Conservation (phyloP, 1,140 invertebrate genomes). For the Augochlora pura region DNA sequence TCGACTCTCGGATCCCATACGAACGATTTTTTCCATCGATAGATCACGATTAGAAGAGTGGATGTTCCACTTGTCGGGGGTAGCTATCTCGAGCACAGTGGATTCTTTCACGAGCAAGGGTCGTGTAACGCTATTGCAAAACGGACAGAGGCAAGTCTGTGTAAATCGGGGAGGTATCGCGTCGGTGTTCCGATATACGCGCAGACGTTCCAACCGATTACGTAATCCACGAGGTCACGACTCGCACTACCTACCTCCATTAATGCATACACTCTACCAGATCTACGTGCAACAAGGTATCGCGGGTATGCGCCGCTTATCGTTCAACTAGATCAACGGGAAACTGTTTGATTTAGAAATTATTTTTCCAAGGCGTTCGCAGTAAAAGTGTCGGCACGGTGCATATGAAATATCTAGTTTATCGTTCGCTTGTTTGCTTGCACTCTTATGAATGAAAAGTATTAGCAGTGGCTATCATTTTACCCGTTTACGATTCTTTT, state of each 20-base stretch:
- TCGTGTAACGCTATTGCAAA: conserved; percentile 2
- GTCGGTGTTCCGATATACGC: conserved; percentile 32
- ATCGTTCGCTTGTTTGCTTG: too few relatives aligned
- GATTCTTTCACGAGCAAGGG: conserved; percentile 2
- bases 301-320: conserved; percentile 3
- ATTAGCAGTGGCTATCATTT: too few relatives aligned
- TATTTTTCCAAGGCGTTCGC: too few relatives aligned
- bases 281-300: conserved; percentile 15
- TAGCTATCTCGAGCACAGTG: conserved; percentile 7
- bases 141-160: conserved; percentile 14
- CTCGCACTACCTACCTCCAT: conserved; percentile 48
- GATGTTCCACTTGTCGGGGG: conserved; percentile 27
- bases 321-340: background rate
- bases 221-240: conserved; percentile 61
- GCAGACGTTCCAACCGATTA: conserved; percentile 51
- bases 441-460: too few relatives aligned
- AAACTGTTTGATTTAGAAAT: too few relatives aligned
- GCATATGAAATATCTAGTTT: too few relatives aligned
- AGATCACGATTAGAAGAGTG: conserved; percentile 45
- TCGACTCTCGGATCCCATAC: conserved; percentile 6
- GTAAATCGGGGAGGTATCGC: conserved; percentile 46
- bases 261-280: conserved; percentile 28
- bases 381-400: too few relatives aligned
- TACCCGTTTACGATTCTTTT: too few relatives aligned
- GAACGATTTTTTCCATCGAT: conserved; percentile 31